Base-by-base conservation (phyloP, 1,140 invertebrate species). In the Paramacrobiotus metropolitanus region DNA sequence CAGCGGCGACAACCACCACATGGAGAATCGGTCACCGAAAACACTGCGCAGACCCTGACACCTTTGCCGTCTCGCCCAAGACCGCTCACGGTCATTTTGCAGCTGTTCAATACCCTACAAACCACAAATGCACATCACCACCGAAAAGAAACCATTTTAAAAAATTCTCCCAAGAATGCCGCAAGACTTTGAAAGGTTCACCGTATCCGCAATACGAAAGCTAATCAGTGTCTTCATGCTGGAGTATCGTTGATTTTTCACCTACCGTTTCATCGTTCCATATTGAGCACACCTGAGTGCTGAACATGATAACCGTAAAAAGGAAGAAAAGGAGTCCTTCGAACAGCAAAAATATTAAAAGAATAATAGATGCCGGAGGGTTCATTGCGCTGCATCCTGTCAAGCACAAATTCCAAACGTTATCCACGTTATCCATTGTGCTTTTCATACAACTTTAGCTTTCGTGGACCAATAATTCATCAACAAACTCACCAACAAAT, bases 251-350 rank as follows among this genome's bases (percentile, higher is more conserved):
- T 31, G 31, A 64, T 29, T 28, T 9, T 15, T 31, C n/a, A 9
- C n/a, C 28, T 75, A 91, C 90, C 65, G 94, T 98, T 78, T 98
- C 90, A 77, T 99, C 95, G 70, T 89, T 88, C 80, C 91, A 95
- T 69, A 99, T 98, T 15, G 92, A 90, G 71, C 91, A 87, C n/a
- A 98, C 73, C 74, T 97, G 91, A 1, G 91, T 91, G 31, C 85
- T 85, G 67, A 95, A 81, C 95, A 99, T 99, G 4, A 98, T 90
- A 30, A 83, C 83, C 2, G 94, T 99, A 74, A 99, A 99, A 66
- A 98, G 92, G 20, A 92, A 88, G 77, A 99, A 99, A 21, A 99
- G 77, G 28, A 98, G 77, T 0, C 87, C 87, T 75, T 99, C 95
- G 70, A 98, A 94, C 29, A 92, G 85, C 21, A 99, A 79, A 70